Evolutionary conservation across 2,113 vertebrate species (phyloP).

Genomic region (Odobenus rosmarus): DNA sequence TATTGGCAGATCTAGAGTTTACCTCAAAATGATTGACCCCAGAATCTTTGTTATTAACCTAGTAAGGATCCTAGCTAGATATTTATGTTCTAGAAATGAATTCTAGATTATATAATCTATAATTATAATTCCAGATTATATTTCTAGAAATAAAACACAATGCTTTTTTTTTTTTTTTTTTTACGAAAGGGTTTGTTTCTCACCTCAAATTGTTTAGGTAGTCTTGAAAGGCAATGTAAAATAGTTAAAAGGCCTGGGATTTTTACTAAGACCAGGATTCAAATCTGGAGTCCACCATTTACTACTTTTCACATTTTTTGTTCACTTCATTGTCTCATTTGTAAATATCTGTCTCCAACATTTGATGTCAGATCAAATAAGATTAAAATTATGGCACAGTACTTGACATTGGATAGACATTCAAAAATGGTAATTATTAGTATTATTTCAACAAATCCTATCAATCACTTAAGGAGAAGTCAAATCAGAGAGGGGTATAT

Average conservation of each 20-base stretch:
- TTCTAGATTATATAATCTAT: neutral
- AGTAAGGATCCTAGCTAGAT: neutral
- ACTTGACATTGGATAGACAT: neutral
- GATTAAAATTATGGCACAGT: neutral
- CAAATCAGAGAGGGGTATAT: no score
- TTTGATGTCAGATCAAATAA: neutral
- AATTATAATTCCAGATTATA: neutral
- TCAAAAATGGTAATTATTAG: neutral
- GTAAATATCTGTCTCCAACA: neutral
- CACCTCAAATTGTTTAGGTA: neutral
- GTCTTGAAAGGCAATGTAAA: neutral
- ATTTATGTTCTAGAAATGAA: neutral
- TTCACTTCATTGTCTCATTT: neutral
- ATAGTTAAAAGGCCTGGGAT: neutral
- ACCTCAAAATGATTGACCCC: neutral
- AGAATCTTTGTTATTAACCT: neutral
- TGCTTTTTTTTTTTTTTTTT: neutral
- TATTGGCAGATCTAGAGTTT: neutral
- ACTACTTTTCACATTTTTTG: neutral
- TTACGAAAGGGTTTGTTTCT: neutral
- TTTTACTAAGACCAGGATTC: neutral
- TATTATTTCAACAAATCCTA: no score
- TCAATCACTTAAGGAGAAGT: no score
- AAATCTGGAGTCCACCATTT: neutral
- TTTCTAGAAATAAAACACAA: neutral